Evolutionary conservation across 2,113 vertebrate species (phyloP), one percentile per base, ranked within the genome.

Genomic region (Nibea albiflora): DNA sequence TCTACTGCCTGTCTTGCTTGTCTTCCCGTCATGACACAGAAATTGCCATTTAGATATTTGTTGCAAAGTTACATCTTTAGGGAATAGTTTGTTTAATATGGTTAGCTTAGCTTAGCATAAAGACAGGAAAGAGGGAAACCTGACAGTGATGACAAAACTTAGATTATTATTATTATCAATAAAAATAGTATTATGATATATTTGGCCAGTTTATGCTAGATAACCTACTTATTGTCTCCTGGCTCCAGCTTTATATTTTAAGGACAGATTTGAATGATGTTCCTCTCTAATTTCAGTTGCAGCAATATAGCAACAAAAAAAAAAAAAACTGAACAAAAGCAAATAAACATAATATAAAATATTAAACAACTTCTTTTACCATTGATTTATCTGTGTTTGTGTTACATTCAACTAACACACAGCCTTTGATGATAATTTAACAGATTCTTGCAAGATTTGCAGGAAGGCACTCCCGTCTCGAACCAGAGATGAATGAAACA

Each of bases 1-100:
- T 74, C 57, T 52, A 7, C 76, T 78, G 76, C 28, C 74, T 85
- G 47, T 47, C 8, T 42, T 28, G 31, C 35, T 62, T 67, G 67
- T 68, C 11, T 70, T 76, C 60, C 26, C 46, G 16, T 53, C 47
- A 63, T 54, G 52, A 76, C 82, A 78, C 24, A 54, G 24, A 72
- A 66, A 24, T 28, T 3, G 28, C n/a, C 20, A 49, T 54, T 74
- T 20, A 31, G 15, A 52, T 54, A 71, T 46, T 56, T 12, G 65
- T 28, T 11, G 31, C 46, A 47, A 54, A 64, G 20, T 73, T 50
- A 8, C 24, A 62, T 14, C 17, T 3, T 4, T 11, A 46, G 78
- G 22, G n/a, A 54, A 15, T 5, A 28, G 11, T 67, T 24, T 53
- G 28, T 31, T 28, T 12, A 70, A 17, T 28, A 4, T 35, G 19